phyloP scores from a whole-genome alignment of 2,797 vertebrate species.

The Hypotaenidia philippensis region DNA sequence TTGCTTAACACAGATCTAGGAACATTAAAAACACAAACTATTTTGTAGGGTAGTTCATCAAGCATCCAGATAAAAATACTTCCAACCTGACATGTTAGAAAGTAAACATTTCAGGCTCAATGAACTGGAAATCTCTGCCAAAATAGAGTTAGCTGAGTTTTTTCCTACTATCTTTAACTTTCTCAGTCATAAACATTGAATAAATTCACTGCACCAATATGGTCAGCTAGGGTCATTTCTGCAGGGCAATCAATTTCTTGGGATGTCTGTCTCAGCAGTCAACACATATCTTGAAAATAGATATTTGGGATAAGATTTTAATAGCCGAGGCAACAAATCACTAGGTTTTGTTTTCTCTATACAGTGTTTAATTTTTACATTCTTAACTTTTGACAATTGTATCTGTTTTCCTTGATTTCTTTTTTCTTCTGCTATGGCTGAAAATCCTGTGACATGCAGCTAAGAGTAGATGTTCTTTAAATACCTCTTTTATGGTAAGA shows the following conservation, averaged over 20 bases:
- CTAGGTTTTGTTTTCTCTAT: not conserved
- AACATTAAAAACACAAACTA: not conserved
- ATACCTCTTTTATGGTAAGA: not conserved
- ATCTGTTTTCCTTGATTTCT: slow-evolving; percentile 1
- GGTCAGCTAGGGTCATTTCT: not conserved
- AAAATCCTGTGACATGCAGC: not conserved
- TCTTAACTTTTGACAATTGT: slow-evolving; percentile 13
- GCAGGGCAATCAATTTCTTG: not conserved
- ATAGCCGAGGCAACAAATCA: not conserved
- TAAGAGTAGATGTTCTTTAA: not conserved
- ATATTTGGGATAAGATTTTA: slow-evolving; percentile 1
- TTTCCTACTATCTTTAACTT: not conserved
- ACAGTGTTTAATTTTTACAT: not conserved
- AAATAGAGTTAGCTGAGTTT: not conserved
- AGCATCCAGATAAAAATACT: not conserved
- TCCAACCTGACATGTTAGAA: not conserved
- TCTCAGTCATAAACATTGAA: not conserved
- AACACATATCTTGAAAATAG: not conserved
- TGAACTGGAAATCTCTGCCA: not conserved
- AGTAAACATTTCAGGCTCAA: slow-evolving; percentile 1
- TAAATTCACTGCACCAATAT: not conserved
- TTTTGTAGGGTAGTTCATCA: not conserved
- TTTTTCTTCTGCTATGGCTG: not conserved
- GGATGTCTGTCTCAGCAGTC: not conserved
- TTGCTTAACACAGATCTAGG: not conserved